Conservation (phyloP, 2,888 invertebrate species). For the Tenthredo livida region DNA sequence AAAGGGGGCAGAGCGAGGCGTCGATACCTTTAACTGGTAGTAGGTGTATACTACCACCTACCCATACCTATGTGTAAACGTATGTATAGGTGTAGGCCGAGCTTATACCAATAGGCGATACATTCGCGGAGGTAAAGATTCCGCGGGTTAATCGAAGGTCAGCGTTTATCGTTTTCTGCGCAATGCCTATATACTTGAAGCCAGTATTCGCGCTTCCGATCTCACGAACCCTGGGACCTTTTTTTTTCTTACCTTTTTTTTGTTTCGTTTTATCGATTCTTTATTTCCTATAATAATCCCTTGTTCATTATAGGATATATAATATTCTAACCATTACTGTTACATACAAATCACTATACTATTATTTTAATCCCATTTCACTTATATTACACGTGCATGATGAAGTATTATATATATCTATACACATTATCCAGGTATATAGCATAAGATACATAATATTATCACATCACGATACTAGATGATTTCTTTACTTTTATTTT, state of each 20-base stretch:
- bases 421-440: not conserved
- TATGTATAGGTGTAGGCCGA: not conserved
- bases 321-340: not conserved
- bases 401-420: not conserved
- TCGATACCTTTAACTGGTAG: not conserved
- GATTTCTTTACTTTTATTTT: not conserved
- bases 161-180: constrained; percentile 35
- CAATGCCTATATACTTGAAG: not conserved
- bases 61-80: not conserved
- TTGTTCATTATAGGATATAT: not conserved
- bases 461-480: not conserved
- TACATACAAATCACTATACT: not conserved
- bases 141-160: constrained; percentile 37
- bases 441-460: not conserved
- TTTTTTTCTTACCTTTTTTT: not conserved
- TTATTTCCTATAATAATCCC: not conserved
- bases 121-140: constrained; percentile 19
- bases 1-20: constrained; percentile 5
- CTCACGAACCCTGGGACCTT: not conserved
- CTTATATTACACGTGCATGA: not conserved
- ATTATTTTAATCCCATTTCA: not conserved
- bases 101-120: constrained; percentile 3
- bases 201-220: constrained; percentile 17
- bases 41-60: not conserved
- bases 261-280: not conserved